A percentile compares a stretch with the other conserved stretches of the same genome.
Conservation (phyloP, 2,888 invertebrate genomes). For the Eupithecia inturbata region DNA sequence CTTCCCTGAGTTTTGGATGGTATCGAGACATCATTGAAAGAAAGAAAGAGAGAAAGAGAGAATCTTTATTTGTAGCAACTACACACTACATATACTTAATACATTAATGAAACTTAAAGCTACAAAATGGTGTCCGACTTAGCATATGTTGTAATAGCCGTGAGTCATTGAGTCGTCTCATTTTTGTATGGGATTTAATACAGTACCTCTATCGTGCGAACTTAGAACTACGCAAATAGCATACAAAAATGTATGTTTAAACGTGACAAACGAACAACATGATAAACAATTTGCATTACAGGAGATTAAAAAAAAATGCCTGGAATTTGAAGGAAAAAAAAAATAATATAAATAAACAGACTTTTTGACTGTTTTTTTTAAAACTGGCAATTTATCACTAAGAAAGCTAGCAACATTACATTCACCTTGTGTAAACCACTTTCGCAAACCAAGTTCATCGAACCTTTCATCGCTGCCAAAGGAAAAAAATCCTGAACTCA, state of each 20-base stretch:
- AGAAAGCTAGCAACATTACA: not conserved
- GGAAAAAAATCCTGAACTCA: conserved; percentile 49
- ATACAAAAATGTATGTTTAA: not conserved
- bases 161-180: not conserved
- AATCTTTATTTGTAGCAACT: too few relatives aligned
- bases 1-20: too few relatives aligned
- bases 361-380: too few relatives aligned
- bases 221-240: not conserved
- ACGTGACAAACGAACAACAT: not conserved
- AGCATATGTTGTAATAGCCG: too few relatives aligned
- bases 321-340: not conserved
- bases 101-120: too few relatives aligned
- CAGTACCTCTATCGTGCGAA: not conserved
- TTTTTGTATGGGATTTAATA: not conserved
- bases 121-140: too few relatives aligned
- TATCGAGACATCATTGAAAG: too few relatives aligned
- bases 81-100: too few relatives aligned
- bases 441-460: conserved; percentile 22
- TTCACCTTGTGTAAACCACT: conserved; percentile 6
- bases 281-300: not conserved
- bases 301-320: not conserved
- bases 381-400: not conserved
- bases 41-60: too few relatives aligned
- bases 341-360: not conserved
- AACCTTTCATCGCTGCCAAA: conserved; percentile 32